Percentiles rank a stretch among this genome's conserved stretches.
Evolutionary conservation across 2,888 invertebrate genomes (phyloP).

Genomic region (Acronicta leporina): DNA sequence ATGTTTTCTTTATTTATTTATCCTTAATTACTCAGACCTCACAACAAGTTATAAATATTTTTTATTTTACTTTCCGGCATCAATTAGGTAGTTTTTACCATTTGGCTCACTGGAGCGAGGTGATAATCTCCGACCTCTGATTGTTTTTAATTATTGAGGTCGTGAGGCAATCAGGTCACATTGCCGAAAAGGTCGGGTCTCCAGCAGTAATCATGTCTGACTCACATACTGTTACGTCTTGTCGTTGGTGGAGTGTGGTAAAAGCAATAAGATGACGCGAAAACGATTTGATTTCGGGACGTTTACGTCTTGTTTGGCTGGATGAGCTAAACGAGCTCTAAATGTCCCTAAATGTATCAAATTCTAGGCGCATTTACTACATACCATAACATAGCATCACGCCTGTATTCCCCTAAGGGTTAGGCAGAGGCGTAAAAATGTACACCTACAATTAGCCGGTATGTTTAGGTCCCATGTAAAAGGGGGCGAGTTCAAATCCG

Average conservation of each 20-base stretch:
- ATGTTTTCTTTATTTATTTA: no score
- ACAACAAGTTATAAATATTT: neutral
- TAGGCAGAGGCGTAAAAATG: no score
- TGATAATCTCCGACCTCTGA: slow-evolving; percentile 44
- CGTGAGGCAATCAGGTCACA: slow-evolving; percentile 49
- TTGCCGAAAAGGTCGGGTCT: slow-evolving; percentile 64
- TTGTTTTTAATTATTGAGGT: slow-evolving; percentile 49
- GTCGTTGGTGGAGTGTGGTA: slow-evolving; percentile 31
- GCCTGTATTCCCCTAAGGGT: no score
- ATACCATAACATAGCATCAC: no score
- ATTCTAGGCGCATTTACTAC: no score
- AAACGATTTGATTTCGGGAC: neutral
- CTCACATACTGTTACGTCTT: slow-evolving; percentile 58
- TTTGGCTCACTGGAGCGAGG: slow-evolving; percentile 28
- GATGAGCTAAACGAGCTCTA: no score
- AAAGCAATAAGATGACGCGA: slow-evolving; percentile 5
- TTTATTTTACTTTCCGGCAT: neutral
- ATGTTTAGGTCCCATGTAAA: no score
- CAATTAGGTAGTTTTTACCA: no score
- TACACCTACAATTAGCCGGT: no score
- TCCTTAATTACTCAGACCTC: neutral
- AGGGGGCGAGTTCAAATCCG: no score
- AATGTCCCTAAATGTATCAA: no score
- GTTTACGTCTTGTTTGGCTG: no score
- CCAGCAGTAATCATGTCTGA: slow-evolving; percentile 64